Evolutionary conservation across 92 coral and sea anemone genomes (phyloP).

Genomic region (Isaurus tuberculatus): DNA sequence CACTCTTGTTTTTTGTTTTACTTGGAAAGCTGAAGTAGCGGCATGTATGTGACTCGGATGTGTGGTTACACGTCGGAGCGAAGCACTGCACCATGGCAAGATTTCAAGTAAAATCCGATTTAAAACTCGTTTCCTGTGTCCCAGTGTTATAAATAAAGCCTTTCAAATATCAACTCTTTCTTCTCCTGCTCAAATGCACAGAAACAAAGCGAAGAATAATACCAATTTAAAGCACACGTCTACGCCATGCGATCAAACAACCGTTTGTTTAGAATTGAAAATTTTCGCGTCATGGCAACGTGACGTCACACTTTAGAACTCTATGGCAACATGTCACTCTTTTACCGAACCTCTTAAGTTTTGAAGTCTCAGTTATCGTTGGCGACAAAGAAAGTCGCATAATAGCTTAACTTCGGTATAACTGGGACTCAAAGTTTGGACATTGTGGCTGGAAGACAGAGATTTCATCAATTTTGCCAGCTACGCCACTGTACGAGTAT

Average conservation of each 20-base stretch:
- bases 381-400: too few relatives aligned
- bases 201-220: neutral
- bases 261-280: neutral
- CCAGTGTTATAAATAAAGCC: neutral
- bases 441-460: too few relatives aligned
- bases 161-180: neutral
- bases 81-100: neutral
- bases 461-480: too few relatives aligned
- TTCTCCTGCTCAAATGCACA: neutral
- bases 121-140: neutral
- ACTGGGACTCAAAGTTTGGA: too few relatives aligned
- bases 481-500: too few relatives aligned
- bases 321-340: neutral
- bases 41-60: constrained; percentile 40
- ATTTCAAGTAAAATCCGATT: neutral
- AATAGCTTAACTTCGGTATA: too few relatives aligned
- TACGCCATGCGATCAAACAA: neutral
- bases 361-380: too few relatives aligned
- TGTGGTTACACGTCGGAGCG: constrained; percentile 25
- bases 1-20: neutral
- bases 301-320: too few relatives aligned
- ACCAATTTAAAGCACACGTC: neutral
- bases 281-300: too few relatives aligned
- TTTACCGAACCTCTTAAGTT: too few relatives aligned
- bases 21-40: constrained; percentile 34